Evolutionary conservation across 2,888 invertebrate genomes (phyloP).

Genomic region (Trachelus stipa): DNA sequence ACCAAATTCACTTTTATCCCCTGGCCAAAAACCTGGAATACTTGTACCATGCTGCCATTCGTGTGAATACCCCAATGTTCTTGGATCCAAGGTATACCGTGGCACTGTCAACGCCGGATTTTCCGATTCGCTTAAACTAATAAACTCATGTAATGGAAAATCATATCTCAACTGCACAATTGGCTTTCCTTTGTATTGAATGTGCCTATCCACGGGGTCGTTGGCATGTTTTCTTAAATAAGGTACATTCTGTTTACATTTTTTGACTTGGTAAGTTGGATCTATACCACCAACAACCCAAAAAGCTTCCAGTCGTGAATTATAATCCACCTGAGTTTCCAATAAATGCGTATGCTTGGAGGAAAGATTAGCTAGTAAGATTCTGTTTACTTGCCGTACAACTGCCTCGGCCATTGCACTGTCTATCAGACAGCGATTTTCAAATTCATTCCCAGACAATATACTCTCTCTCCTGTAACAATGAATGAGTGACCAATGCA

Average conservation of each 20-base stretch:
- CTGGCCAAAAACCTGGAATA: slow-evolving; percentile 89
- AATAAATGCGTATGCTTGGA: slow-evolving; percentile 74
- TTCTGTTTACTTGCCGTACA: slow-evolving; percentile 77
- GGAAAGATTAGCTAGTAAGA: slow-evolving; percentile 73
- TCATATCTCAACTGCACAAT: slow-evolving; percentile 77
- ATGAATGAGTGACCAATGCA: slow-evolving; percentile 7
- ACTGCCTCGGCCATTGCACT: slow-evolving; percentile 69
- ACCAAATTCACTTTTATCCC: slow-evolving; percentile 82
- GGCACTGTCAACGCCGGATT: slow-evolving; percentile 72
- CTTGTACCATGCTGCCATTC: slow-evolving; percentile 76
- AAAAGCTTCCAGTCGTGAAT: slow-evolving; percentile 86
- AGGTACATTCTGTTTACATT: slow-evolving; percentile 43
- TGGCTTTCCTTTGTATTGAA: slow-evolving; percentile 80
- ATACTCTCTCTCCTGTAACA: slow-evolving; percentile 51
- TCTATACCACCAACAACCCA: slow-evolving; percentile 85
- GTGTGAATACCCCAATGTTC: slow-evolving; percentile 71
- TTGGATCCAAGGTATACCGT: slow-evolving; percentile 73
- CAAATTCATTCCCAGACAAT: slow-evolving; percentile 23
- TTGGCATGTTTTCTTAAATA: slow-evolving; percentile 67
- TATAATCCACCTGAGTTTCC: slow-evolving; percentile 76
- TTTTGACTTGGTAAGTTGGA: slow-evolving; percentile 68
- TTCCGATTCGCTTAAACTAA: slow-evolving; percentile 70
- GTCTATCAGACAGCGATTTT: slow-evolving; percentile 56
- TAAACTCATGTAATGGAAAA: slow-evolving; percentile 76
- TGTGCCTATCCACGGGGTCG: slow-evolving; percentile 73